Percentiles rank a stretch among this genome's conserved stretches.
These are phyloP conservation scores for Arvicanthis niloticus DNA, from an alignment of 2,113 vertebrate genomes.

Conservation along the genomic window DNA sequence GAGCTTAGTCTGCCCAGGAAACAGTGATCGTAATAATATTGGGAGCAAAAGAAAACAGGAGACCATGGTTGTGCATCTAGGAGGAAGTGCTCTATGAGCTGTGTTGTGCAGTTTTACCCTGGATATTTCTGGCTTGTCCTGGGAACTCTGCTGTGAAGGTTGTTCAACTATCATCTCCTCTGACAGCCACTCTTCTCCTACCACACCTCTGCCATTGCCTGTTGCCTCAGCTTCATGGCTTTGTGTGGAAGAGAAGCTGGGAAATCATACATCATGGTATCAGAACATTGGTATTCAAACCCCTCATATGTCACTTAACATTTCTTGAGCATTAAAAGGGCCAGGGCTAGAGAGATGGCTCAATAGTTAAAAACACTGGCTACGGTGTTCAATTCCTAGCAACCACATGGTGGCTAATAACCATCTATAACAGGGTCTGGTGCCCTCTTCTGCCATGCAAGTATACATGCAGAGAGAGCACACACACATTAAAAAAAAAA, in stretches of 20 bases:
- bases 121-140: background rate
- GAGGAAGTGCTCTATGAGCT: background rate
- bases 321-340: background rate
- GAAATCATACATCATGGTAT: background rate
- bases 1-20: background rate
- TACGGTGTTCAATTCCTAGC: too few relatives aligned
- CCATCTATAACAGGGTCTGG: too few relatives aligned
- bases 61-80: background rate
- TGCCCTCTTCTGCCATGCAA: too few relatives aligned
- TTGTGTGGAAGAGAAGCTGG: background rate
- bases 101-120: background rate
- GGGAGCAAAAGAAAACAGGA: background rate
- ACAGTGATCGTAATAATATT: background rate
- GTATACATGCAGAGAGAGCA: too few relatives aligned
- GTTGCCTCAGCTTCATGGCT: background rate
- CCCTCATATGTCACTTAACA: background rate
- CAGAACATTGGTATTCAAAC: background rate
- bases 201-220: accelerated
- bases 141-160: background rate
- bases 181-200: background rate
- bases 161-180: background rate
- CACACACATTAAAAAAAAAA: too few relatives aligned
- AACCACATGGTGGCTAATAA: too few relatives aligned
- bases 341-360: too few relatives aligned
- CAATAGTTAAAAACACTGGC: too few relatives aligned